These are phyloP conservation scores for Phylloscopus trochilus DNA, from an alignment of 2,113 vertebrate genomes.

Conservation along the genomic window DNA sequence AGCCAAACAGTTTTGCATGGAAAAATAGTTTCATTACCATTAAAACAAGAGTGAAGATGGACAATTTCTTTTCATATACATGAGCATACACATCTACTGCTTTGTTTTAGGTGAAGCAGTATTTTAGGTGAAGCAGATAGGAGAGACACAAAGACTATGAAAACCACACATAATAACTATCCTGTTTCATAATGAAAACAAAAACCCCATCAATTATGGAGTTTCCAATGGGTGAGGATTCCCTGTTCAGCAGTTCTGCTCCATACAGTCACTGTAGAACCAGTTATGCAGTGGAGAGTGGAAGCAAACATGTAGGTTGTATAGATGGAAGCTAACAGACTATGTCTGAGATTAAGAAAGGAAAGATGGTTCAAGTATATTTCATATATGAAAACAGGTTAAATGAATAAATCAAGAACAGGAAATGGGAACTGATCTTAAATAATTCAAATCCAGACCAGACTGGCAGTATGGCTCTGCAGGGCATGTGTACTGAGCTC, in stretches of 20 bases:
- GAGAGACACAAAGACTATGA: not conserved
- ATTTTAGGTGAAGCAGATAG: not conserved
- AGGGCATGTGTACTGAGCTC: not conserved
- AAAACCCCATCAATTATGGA: not conserved
- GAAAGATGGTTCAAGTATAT: not conserved
- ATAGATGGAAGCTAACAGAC: not conserved
- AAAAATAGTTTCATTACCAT: not conserved
- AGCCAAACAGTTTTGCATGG: not conserved
- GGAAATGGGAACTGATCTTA: not conserved
- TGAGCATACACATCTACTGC: not conserved
- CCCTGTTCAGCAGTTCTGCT: not conserved
- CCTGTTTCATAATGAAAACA: not conserved
- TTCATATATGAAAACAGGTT: not conserved
- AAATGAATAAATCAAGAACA: not conserved
- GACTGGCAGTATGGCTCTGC: not conserved
- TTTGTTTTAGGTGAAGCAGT: not conserved
- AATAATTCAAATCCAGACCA: constrained; percentile 31
- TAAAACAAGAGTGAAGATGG: not conserved
- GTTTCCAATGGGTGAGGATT: not conserved
- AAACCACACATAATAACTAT: not conserved
- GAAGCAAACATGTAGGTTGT: not conserved
- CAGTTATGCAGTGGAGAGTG: not conserved
- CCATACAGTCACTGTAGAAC: not conserved
- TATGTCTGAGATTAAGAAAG: not conserved
- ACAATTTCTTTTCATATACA: not conserved